phyloP scores from a whole-genome alignment of 2,888 invertebrate genomes.

The Tribolium freemani region DNA sequence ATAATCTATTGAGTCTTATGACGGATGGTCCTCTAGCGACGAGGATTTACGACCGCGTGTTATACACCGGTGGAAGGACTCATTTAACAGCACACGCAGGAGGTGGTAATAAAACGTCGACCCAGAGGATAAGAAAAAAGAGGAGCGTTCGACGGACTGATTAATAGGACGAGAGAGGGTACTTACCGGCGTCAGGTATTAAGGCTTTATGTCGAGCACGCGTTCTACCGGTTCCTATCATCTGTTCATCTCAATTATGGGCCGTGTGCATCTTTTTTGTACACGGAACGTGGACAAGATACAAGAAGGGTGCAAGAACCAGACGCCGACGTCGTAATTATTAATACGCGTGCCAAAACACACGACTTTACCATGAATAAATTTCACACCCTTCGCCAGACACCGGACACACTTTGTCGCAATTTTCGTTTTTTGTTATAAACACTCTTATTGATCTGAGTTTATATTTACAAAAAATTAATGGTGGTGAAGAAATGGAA shows the following conservation, averaged over 20 bases:
- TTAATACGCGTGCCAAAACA: conserved; percentile 42
- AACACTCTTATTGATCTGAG: too few species aligned
- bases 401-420: too few species aligned
- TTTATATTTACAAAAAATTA: too few species aligned
- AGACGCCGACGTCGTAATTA: conserved; percentile 47
- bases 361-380: neutral
- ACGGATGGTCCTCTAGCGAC: conserved; percentile 60
- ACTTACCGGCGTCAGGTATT: conserved; percentile 56
- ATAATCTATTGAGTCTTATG: conserved; percentile 65
- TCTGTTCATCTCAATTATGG: conserved; percentile 61
- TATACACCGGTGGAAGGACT: conserved; percentile 24
- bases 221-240: conserved; percentile 62
- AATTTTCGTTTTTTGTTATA: too few species aligned
- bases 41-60: conserved; percentile 38
- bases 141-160: conserved; percentile 50
- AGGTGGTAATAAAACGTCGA: conserved; percentile 35
- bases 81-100: conserved; percentile 32
- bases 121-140: conserved; percentile 33
- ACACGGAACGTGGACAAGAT: conserved; percentile 56
- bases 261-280: conserved; percentile 55
- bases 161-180: conserved; percentile 58
- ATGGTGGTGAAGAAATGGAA: too few species aligned
- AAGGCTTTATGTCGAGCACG: conserved; percentile 57
- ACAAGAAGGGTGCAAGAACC: conserved; percentile 41
- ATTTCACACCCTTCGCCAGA: neutral